These are phyloP conservation scores for Erpornis zantholeuca DNA, from an alignment of 2,113 vertebrate species.

Conservation along the genomic window DNA sequence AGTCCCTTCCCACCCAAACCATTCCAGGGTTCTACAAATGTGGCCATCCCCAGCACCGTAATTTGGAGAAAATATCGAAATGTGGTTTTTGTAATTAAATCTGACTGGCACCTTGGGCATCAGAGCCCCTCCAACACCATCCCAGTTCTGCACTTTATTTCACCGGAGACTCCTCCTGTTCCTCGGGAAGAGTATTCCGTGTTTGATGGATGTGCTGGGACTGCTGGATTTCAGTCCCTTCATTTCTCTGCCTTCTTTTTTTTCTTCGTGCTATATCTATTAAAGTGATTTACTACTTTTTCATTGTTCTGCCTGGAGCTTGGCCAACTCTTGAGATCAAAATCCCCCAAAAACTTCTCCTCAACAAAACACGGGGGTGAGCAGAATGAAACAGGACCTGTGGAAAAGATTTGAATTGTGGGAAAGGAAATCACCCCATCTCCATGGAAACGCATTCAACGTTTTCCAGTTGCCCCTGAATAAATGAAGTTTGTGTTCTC, in stretches of 20 bases:
- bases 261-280: constrained; percentile 35
- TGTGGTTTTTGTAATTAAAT: fast-evolving
- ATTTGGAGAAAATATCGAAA: not conserved
- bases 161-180: not conserved
- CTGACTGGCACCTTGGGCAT: not conserved
- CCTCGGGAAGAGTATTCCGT: not conserved
- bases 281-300: constrained; percentile 63
- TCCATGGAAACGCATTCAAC: constrained; percentile 42
- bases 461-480: constrained; percentile 53
- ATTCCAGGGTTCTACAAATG: not conserved
- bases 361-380: constrained; percentile 44
- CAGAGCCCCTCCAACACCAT: not conserved
- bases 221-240: constrained; percentile 43
- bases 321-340: constrained; percentile 62
- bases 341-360: constrained; percentile 16
- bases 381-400: constrained; percentile 62
- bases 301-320: constrained; percentile 72
- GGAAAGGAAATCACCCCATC: constrained; percentile 67
- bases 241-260: constrained; percentile 23
- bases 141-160: not conserved
- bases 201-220: constrained; percentile 35
- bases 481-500: constrained; percentile 68
- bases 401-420: constrained; percentile 62
- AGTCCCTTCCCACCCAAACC: not conserved
- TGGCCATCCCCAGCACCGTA: not conserved